Conservation (phyloP, 2,113 vertebrate genomes). For the Phaetusa simplex region DNA sequence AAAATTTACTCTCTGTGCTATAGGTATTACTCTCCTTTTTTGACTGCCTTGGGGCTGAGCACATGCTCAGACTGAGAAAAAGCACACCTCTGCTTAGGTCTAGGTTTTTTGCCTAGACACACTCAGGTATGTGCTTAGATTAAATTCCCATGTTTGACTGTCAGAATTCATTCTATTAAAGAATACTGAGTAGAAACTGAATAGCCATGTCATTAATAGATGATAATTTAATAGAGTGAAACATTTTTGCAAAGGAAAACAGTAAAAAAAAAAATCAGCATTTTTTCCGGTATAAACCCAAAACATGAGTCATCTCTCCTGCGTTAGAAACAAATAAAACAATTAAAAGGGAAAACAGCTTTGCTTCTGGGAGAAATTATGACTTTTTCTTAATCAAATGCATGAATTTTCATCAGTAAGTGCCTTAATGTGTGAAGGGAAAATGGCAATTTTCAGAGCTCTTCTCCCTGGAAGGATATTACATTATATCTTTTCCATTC, state of each 20-base stretch:
- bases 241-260: background rate
- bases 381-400: slow-evolving; percentile 10
- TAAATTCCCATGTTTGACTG: background rate
- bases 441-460: slow-evolving; percentile 19
- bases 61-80: background rate
- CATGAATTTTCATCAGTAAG: slow-evolving; percentile 30
- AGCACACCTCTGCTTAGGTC: background rate
- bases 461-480: slow-evolving; percentile 16
- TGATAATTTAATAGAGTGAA: background rate
- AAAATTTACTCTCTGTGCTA: background rate
- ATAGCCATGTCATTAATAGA: background rate
- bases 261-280: background rate
- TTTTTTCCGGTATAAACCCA: background rate
- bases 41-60: background rate
- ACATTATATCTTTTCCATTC: slow-evolving; percentile 11
- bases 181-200: background rate
- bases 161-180: background rate
- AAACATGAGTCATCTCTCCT: background rate
- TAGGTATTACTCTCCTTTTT: background rate
- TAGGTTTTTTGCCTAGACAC: background rate
- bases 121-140: background rate
- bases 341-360: background rate
- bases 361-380: background rate
- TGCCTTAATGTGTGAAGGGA: slow-evolving; percentile 13
- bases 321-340: slow-evolving; percentile 13